These are phyloP conservation scores for Spongilla lacustris DNA, from an alignment of 37 sponge, comb jelly and placozoan genomes.

Conservation along the genomic window DNA sequence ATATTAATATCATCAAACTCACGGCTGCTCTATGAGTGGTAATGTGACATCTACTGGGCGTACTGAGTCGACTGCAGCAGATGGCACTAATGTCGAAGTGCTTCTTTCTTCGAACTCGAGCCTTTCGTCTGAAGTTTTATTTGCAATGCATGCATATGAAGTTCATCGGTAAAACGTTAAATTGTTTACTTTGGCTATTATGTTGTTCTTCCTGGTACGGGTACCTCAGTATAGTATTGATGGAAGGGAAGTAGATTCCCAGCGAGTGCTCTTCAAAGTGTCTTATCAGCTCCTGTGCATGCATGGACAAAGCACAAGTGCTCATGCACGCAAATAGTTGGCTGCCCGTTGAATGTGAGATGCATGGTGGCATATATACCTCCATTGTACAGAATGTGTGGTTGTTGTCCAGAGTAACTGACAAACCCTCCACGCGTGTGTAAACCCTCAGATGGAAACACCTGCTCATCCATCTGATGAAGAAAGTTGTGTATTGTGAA, in stretches of 20 bases:
- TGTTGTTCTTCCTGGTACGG: slow-evolving; percentile 9
- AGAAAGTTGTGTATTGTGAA: too few species aligned
- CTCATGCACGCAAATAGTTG: background rate
- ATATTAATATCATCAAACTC: background rate
- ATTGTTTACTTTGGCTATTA: background rate
- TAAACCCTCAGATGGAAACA: slow-evolving; percentile 7
- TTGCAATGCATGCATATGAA: background rate
- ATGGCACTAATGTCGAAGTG: background rate
- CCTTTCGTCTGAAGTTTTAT: background rate
- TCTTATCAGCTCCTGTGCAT: slow-evolving; percentile 22
- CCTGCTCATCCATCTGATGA: background rate
- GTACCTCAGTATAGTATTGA: background rate
- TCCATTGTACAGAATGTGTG: background rate
- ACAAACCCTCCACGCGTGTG: background rate
- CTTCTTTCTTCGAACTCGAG: background rate
- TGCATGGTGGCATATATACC: background rate
- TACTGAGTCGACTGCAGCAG: background rate
- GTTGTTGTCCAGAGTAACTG: background rate
- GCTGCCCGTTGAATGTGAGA: background rate
- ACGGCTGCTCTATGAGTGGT: slow-evolving; percentile 1
- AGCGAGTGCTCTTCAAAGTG: slow-evolving; percentile 24
- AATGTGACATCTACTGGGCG: background rate
- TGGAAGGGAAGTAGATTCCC: background rate
- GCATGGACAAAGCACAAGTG: background rate
- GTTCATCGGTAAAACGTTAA: background rate